Evolutionary conservation across 2,797 vertebrate species (phyloP).

Genomic region (Nasua narica): DNA sequence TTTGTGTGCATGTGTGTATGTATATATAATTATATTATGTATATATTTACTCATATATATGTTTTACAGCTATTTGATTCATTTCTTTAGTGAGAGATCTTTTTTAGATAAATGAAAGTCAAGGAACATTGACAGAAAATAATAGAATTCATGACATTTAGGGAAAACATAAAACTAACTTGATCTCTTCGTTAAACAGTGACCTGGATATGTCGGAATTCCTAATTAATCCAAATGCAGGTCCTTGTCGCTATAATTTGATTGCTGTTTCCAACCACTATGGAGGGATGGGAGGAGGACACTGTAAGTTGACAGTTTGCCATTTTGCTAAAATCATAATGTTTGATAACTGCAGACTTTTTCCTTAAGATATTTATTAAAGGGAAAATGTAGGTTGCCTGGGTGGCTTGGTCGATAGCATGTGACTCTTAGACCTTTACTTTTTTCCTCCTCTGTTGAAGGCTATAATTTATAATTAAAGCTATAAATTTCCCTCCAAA

Average conservation of each 20-base stretch:
- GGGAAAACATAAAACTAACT: slow-evolving; percentile 49
- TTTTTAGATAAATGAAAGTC: background rate
- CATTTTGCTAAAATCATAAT: background rate
- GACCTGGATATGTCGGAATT: slow-evolving; percentile 99
- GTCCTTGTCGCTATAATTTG: slow-evolving; percentile 95
- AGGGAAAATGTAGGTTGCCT: background rate
- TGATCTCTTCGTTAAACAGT: slow-evolving; percentile 83
- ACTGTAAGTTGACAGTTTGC: slow-evolving; percentile 89
- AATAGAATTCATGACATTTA: slow-evolving; percentile 16
- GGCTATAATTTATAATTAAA: slow-evolving; percentile 14
- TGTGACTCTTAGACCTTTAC: background rate
- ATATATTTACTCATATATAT: background rate
- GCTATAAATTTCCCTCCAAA: background rate
- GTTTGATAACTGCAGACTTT: background rate
- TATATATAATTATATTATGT: background rate
- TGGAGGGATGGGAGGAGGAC: slow-evolving; percentile 98
- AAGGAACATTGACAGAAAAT: background rate
- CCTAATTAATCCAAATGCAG: slow-evolving; percentile 97
- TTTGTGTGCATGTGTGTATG: background rate
- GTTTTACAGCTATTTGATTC: slow-evolving; percentile 23
- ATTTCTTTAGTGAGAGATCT: background rate
- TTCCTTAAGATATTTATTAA: background rate
- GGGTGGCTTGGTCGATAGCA: background rate
- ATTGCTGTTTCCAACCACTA: slow-evolving; percentile 99
- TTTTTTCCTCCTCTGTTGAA: background rate